Evolutionary conservation across 2,113 vertebrate genomes (phyloP).

Genomic region (Castor canadensis): DNA sequence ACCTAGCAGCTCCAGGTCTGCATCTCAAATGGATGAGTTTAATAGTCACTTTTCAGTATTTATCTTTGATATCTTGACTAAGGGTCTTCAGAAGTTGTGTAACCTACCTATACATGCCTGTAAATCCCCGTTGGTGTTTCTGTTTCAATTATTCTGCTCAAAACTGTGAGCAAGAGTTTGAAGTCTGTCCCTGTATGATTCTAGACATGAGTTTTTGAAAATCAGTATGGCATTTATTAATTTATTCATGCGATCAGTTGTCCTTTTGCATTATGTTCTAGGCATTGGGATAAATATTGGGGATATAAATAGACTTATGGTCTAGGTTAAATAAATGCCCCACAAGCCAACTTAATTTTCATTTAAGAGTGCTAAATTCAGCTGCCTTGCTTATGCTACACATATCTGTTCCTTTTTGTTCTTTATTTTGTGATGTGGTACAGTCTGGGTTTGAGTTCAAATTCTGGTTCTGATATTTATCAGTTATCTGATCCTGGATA

Average conservation of each 20-base stretch:
- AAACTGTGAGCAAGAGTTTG: conserved; percentile 32
- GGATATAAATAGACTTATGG: neutral
- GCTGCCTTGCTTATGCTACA: neutral
- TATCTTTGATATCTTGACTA: conserved; percentile 49
- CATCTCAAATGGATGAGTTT: conserved; percentile 19
- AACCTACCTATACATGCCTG: neutral
- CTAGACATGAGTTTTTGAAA: conserved; percentile 12
- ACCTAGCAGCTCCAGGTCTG: neutral
- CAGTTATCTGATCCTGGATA: neutral
- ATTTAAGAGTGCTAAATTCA: conserved; percentile 29
- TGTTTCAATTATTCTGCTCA: conserved; percentile 54
- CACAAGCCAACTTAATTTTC: conserved; percentile 24
- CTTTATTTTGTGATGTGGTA: neutral
- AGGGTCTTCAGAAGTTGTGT: conserved; percentile 20
- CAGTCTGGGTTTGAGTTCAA: neutral
- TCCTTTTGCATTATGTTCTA: neutral
- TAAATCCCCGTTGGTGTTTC: neutral
- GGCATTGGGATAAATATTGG: neutral
- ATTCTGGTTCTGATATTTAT: conserved; percentile 13
- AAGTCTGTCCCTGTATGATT: neutral
- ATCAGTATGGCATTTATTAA: conserved; percentile 4
- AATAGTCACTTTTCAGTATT: conserved; percentile 14
- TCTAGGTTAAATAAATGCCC: neutral
- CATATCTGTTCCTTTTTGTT: neutral
- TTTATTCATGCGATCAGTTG: neutral